These are phyloP conservation scores for Xyrauchen texanus DNA, from an alignment of 2,113 vertebrate genomes.

Conservation along the genomic window DNA sequence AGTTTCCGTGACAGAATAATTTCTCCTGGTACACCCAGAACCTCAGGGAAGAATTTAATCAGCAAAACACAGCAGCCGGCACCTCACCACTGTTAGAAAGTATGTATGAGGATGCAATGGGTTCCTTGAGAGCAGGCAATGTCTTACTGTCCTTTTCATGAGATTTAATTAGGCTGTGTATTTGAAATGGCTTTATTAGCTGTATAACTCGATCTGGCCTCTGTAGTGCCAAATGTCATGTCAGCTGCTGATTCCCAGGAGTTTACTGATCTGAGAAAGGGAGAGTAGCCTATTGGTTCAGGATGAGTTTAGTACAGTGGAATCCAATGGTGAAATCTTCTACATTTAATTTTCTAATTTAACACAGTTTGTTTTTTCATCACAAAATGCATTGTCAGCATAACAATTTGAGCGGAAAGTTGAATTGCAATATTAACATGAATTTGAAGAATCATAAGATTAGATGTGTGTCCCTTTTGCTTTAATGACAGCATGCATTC, in stretches of 20 bases:
- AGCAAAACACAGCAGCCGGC: slow-evolving; percentile 28
- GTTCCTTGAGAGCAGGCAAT: slow-evolving; percentile 14
- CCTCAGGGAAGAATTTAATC: slow-evolving; percentile 48
- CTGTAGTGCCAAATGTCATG: not conserved
- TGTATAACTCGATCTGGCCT: slow-evolving; percentile 7
- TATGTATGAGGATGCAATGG: not conserved
- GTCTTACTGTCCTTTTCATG: slow-evolving; percentile 24
- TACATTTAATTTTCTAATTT: too few relatives aligned
- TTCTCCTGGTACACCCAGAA: slow-evolving; percentile 27
- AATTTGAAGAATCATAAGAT: too few relatives aligned
- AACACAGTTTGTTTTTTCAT: too few relatives aligned
- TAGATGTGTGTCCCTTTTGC: too few relatives aligned
- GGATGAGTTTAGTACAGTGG: too few relatives aligned
- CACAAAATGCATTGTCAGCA: too few relatives aligned
- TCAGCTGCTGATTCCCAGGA: not conserved
- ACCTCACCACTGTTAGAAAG: not conserved
- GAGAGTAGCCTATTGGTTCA: too few relatives aligned
- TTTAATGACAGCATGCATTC: too few relatives aligned
- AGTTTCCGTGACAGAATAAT: slow-evolving; percentile 25
- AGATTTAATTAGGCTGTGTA: slow-evolving; percentile 41
- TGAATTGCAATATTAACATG: too few relatives aligned
- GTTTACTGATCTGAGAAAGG: not conserved
- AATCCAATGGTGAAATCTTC: too few relatives aligned
- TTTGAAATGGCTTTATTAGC: slow-evolving; percentile 32
- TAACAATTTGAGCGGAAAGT: too few relatives aligned